Evolutionary conservation across 2,113 vertebrate species (phyloP).

Genomic region (Grallaria varia): DNA sequence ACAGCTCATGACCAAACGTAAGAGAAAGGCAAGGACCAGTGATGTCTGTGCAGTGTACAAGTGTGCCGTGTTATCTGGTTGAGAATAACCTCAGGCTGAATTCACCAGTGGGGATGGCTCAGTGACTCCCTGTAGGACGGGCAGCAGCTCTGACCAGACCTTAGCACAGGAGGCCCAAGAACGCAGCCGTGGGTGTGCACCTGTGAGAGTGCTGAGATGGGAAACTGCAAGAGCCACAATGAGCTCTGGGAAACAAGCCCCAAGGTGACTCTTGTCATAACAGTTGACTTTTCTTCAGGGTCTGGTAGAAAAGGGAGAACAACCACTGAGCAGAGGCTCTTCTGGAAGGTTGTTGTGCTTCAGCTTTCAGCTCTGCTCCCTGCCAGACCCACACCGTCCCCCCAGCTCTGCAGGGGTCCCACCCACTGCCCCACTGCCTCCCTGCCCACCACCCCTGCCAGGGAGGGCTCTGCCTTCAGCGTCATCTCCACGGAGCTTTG

Average conservation of each 20-base stretch:
- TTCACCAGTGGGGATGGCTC: not conserved
- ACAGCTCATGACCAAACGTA: not conserved
- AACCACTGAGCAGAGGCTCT: not conserved
- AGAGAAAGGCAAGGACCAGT: not conserved
- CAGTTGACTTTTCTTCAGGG: not conserved
- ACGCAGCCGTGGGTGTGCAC: accelerated
- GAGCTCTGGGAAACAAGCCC: not conserved
- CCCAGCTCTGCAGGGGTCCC: not conserved
- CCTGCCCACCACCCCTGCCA: not conserved
- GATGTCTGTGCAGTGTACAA: not conserved
- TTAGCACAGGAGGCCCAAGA: not conserved
- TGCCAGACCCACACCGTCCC: not conserved
- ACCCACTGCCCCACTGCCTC: not conserved
- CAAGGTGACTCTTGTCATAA: not conserved
- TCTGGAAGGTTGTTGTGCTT: not conserved
- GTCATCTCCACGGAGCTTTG: not conserved
- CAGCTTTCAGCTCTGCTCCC: not conserved
- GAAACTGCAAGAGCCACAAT: not conserved
- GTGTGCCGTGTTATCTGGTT: not conserved
- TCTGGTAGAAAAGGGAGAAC: not conserved
- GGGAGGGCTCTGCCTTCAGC: not conserved
- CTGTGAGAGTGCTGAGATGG: not conserved
- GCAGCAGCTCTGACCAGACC: not conserved
- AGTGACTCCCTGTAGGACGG: not conserved
- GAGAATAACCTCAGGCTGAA: not conserved